Evolutionary conservation across 2,888 invertebrate genomes (phyloP), one percentile per base, ranked within the genome.

Genomic region (Leptinotarsa juncta): DNA sequence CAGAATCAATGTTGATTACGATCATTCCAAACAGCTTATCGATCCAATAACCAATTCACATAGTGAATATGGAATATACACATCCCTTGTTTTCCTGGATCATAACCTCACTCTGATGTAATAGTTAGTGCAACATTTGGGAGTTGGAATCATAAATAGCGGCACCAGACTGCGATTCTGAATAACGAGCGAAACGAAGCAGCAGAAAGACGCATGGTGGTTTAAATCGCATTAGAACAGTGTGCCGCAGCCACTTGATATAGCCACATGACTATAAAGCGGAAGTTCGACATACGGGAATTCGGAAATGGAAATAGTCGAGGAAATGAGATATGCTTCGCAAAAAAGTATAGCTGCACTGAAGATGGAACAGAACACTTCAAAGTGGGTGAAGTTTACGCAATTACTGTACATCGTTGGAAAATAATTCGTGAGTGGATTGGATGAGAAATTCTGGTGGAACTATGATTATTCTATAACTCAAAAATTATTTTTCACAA

Each of bases 261-360:
- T 83, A 84, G 83, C 84, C 83, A 81, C 84, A 83, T 77, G 81
- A 79, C 82, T 81, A 81, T 85, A 84, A 85, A 85, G 83, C 81
- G 83, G 82, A 81, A 83, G 83, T 84, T 82, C 83, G 78, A 76
- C 80, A 73, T 75, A 75, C 70, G 78, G 81, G 81, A 83, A 83
- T 83, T 83, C 76, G 67, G 65, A 14, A 74, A 67, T 12, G 23
- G 62, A 53, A 70, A 74, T 77, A 78, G 73, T 67, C 65, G 57
- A 23, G 71, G 62, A 14, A 16, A 60, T 12, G 4, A 26, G 7
- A 12, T 5, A 15, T 4, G n/a, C 15, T 32, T 42, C 12, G n/a
- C 3, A 18, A 20, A 20, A n/a, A n/a, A 57, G 12, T 57, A 57
- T 14, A n/a, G 57, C 51, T 16, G 16, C 12, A 42, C 18, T 20